phyloP scores from a whole-genome alignment of 1,140 invertebrate species.

The Metopolophium dirhodum region DNA sequence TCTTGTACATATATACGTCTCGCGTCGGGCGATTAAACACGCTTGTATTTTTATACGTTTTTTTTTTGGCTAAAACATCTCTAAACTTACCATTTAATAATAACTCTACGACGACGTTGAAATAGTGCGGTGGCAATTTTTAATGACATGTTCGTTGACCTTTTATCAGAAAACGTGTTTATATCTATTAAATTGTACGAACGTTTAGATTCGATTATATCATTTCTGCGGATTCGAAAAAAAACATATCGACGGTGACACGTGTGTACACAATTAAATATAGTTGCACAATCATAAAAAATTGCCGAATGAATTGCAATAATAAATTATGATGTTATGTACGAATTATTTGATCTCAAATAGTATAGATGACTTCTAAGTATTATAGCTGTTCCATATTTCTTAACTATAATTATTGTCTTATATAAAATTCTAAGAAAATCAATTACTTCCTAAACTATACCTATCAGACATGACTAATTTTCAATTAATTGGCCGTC shows the following conservation, averaged over 20 bases:
- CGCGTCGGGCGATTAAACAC: neutral
- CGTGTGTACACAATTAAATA: constrained; percentile 20
- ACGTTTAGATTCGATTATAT: constrained; percentile 14
- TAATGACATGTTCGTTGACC: neutral
- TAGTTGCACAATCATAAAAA: neutral
- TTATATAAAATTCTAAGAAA: neutral
- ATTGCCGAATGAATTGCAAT: neutral
- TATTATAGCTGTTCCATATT: neutral
- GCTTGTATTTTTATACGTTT: neutral
- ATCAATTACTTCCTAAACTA: neutral
- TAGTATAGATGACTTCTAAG: neutral
- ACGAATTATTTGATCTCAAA: neutral
- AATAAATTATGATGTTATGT: neutral
- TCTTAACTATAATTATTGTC: too few species aligned
- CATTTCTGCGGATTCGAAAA: constrained; percentile 21
- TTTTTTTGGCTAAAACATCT: constrained; percentile 18
- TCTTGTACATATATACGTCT: neutral
- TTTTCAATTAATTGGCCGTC: neutral
- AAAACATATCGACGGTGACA: neutral
- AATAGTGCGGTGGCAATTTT: neutral
- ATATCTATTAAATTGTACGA: neutral
- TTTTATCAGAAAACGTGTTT: neutral
- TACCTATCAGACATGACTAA: neutral
- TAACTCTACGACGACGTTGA: neutral
- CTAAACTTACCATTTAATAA: neutral